Evolutionary conservation across 2,888 invertebrate species (phyloP).

Genomic region (Sclerodermus sp.): DNA sequence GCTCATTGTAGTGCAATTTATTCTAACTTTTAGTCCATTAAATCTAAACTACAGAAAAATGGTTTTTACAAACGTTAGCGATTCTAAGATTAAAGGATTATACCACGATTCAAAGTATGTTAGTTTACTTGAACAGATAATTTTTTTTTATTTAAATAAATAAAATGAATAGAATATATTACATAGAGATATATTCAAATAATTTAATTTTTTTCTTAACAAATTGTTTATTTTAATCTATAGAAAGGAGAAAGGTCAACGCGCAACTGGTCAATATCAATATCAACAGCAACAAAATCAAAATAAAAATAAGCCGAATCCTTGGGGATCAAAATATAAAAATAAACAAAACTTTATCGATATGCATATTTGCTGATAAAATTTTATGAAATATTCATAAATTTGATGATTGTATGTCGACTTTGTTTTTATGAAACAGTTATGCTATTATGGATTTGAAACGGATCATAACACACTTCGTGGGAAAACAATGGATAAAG

Average conservation of each 20-base stretch:
- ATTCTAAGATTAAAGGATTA: constrained; percentile 36
- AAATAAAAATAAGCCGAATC: constrained; percentile 60
- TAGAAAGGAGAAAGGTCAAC: constrained; percentile 45
- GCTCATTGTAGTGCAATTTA: constrained; percentile 17
- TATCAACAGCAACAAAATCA: constrained; percentile 52
- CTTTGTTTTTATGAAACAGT: too few species aligned
- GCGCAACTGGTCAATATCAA: constrained; percentile 27
- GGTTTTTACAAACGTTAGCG: constrained; percentile 38
- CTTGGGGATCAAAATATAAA: constrained; percentile 76
- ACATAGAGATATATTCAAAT: too few species aligned
- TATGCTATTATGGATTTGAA: constrained; percentile 3
- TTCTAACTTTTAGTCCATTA: background rate
- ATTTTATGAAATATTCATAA: background rate
- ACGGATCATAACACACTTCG: background rate
- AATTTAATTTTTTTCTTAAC: background rate
- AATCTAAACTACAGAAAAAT: constrained; percentile 30
- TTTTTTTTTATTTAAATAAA: too few species aligned
- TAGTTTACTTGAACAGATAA: background rate
- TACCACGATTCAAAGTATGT: constrained; percentile 43
- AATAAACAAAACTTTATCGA: constrained; percentile 73
- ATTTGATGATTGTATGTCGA: too few species aligned
- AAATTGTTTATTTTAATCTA: background rate
- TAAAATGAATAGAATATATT: too few species aligned
- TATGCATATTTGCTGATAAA: constrained; percentile 67
- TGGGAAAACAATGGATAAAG: background rate